These are phyloP conservation scores for Uloborus diversus DNA, from an alignment of 1,140 invertebrate genomes.

Conservation along the genomic window DNA sequence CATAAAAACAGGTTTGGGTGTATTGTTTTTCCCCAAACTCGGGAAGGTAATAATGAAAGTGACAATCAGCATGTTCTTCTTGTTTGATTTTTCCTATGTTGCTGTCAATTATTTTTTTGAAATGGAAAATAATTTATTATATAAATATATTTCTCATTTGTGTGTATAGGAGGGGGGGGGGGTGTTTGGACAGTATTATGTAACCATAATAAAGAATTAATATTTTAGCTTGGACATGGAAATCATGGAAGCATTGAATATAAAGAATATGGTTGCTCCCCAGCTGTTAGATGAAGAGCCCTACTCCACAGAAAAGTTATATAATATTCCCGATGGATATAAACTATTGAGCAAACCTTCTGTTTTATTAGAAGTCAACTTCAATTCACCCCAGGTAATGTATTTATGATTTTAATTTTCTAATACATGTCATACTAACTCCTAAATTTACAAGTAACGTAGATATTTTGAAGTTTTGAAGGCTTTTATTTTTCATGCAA, in stretches of 20 bases:
- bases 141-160: no score
- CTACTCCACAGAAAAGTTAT: slow-evolving; percentile 77
- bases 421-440: no score
- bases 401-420: background rate
- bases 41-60: no score
- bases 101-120: background rate
- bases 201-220: no score
- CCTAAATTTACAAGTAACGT: no score
- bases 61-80: no score
- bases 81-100: background rate
- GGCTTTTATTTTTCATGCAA: no score
- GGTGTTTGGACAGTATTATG: no score
- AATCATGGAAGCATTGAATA: slow-evolving; percentile 1
- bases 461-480: no score
- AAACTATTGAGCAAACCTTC: slow-evolving; percentile 72
- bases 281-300: slow-evolving; percentile 64
- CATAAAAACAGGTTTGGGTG: no score
- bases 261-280: slow-evolving; percentile 26
- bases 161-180: no score
- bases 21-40: no score
- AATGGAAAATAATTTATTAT: background rate
- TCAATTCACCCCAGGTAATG: slow-evolving; percentile 70
- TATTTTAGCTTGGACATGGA: slow-evolving; percentile 19
- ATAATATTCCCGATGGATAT: slow-evolving; percentile 67
- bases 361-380: slow-evolving; percentile 72